Base-by-base conservation (phyloP, 1,140 invertebrate species). In the Eriosoma lanigerum region DNA sequence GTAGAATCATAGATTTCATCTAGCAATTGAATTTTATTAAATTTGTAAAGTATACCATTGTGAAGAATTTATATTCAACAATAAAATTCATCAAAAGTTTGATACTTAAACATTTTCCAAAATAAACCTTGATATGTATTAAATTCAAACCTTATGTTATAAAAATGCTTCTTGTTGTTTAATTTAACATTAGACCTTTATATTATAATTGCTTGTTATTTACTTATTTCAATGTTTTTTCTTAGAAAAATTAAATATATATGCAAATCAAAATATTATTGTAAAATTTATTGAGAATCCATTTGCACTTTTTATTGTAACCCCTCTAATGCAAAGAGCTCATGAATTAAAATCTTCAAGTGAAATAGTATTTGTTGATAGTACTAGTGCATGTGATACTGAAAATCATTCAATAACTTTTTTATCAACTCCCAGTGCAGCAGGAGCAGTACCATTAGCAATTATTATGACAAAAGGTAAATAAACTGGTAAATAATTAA, bases 311-410 rank as follows among this genome's bases (percentile, higher is more conserved):
- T 8, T 64, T 38, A 64, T 64, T 64, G 26, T 62, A 29, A 62
- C 58, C 32, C 26, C 58, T 29, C 58, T 81, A 10, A 81, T 72
- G 80, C 29, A 81, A 81, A 68, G 64, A 38, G 80, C 64, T 10
- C 64, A 72, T 29, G 50, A 54, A 54, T 24, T 44, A 66, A 50
- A 24, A 32, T 50, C 26, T 56, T 24, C 64, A 32, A 38, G 80
- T 52, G 46, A 38, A 8, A 56, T 81, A n/a, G 64, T 81, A 8
- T 81, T 81, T 38, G 46, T 68, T 12, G 80, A 81, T 44, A 58
- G 44, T 12, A 38, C 29, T 38, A 81, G 62, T 8, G 32, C 80
- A 21, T 81, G 80, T 54, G 80, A 81, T 81, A 26, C 50, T 54
- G 50, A 52, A 29, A 64, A 64, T n/a, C 50, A 50, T 56, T 54